A percentile compares a stretch with the other conserved stretches of the same genome.
phyloP scores from a whole-genome alignment of 2,797 vertebrate genomes.

The Sciaenops ocellatus region DNA sequence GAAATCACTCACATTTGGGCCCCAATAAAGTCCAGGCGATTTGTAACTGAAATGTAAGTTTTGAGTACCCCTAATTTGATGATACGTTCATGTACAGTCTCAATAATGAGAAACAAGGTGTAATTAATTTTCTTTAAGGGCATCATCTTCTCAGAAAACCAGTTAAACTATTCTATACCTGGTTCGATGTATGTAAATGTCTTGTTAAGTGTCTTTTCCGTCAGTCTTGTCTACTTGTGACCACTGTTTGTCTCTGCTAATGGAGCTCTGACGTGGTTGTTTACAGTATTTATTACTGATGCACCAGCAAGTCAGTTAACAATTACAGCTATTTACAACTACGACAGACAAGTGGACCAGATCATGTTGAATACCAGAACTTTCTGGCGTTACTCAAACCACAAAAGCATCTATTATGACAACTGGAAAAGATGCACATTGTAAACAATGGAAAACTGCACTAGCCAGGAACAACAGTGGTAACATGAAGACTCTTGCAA shows the following conservation, averaged over 20 bases:
- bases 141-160: neutral
- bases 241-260: slow-evolving; percentile 7
- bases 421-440: neutral
- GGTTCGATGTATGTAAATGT: neutral
- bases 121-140: too few species aligned
- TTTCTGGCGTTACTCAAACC: neutral
- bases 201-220: neutral
- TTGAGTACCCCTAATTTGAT: neutral
- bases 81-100: neutral
- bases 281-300: neutral
- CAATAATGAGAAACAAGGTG: too few species aligned
- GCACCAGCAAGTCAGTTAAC: neutral
- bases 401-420: neutral
- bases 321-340: neutral
- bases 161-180: neutral
- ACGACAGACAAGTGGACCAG: neutral
- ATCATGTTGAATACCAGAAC: neutral
- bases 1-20: neutral
- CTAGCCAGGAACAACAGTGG: neutral
- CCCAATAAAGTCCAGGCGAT: neutral
- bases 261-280: neutral
- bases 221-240: neutral
- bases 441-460: neutral
- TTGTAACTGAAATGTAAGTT: neutral
- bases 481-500: neutral